Evolutionary conservation across 2,113 vertebrate species (phyloP).

Genomic region (Clarias magur): DNA sequence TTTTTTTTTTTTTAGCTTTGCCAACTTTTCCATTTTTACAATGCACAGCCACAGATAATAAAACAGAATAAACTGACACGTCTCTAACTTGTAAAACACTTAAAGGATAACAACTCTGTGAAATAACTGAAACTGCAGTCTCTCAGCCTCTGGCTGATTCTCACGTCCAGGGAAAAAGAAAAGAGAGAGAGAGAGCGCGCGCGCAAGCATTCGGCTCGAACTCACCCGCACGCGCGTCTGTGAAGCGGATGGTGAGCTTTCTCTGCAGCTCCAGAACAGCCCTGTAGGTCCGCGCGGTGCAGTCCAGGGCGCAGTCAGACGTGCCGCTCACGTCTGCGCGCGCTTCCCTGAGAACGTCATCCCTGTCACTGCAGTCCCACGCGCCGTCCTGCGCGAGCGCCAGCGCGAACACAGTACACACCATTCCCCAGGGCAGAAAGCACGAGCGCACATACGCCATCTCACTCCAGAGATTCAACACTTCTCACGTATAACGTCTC

Average conservation of each 20-base stretch:
- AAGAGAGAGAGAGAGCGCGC: no score
- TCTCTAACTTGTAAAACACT: neutral
- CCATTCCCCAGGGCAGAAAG: slow-evolving; percentile 55
- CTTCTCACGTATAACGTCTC: neutral
- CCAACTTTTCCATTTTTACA: no score
- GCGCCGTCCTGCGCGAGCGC: slow-evolving; percentile 36
- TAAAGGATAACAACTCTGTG: neutral
- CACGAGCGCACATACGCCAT: slow-evolving; percentile 57
- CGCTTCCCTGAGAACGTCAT: slow-evolving; percentile 45
- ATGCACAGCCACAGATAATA: no score
- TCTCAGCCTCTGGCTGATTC: neutral
- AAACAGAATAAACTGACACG: neutral
- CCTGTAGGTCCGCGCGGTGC: slow-evolving; percentile 63
- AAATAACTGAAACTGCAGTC: neutral
- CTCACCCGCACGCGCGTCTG: slow-evolving; percentile 68
- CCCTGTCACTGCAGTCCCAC: slow-evolving; percentile 59
- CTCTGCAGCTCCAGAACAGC: slow-evolving; percentile 60
- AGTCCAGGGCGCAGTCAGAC: slow-evolving; percentile 67
- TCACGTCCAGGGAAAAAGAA: neutral
- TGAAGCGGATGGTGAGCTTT: slow-evolving; percentile 62
- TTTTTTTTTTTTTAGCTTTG: neutral
- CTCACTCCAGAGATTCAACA: slow-evolving; percentile 19
- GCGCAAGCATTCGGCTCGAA: neutral
- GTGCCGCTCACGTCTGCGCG: slow-evolving; percentile 31
- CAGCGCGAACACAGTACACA: slow-evolving; percentile 54